Percentiles rank a stretch among this genome's conserved stretches.
Evolutionary conservation across 2,113 vertebrate species (phyloP).

Genomic region (Puffinus mauretanicus): DNA sequence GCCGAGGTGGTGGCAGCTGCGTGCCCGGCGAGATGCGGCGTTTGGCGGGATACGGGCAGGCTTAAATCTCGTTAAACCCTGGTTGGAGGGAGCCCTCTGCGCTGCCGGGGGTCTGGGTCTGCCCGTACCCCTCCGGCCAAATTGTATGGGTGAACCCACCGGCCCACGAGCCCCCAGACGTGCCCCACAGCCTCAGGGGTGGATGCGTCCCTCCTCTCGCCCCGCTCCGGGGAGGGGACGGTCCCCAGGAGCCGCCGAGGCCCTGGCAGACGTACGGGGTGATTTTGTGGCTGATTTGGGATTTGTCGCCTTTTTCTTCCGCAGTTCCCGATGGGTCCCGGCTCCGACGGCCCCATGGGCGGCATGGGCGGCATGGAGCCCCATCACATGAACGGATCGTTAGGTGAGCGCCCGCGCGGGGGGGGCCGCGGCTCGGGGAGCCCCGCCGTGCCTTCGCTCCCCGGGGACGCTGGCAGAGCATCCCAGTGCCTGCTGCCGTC

Average conservation of each 20-base stretch:
- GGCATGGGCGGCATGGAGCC: slow-evolving; percentile 99
- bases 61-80: neutral
- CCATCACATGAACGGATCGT: slow-evolving; percentile 97
- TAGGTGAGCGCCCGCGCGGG: slow-evolving; percentile 68
- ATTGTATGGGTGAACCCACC: neutral
- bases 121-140: neutral
- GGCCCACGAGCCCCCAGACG: fast-evolving
- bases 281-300: neutral
- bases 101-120: neutral
- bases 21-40: neutral
- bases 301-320: neutral
- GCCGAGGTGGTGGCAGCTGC: neutral
- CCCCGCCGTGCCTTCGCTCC: fast-evolving
- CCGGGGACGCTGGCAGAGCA: neutral
- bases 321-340: slow-evolving; percentile 96
- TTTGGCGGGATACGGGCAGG: neutral
- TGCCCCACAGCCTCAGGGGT: fast-evolving
- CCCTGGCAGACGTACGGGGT: fast-evolving
- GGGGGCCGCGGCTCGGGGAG: fast-evolving
- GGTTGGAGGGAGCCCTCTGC: neutral
- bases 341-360: slow-evolving; percentile 96
- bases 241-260: neutral
- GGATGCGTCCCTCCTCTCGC: fast-evolving
- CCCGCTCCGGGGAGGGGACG: neutral
- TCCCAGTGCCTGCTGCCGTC: neutral